Evolutionary conservation across 2,888 invertebrate genomes (phyloP).

Genomic region (Apoda limacodes): DNA sequence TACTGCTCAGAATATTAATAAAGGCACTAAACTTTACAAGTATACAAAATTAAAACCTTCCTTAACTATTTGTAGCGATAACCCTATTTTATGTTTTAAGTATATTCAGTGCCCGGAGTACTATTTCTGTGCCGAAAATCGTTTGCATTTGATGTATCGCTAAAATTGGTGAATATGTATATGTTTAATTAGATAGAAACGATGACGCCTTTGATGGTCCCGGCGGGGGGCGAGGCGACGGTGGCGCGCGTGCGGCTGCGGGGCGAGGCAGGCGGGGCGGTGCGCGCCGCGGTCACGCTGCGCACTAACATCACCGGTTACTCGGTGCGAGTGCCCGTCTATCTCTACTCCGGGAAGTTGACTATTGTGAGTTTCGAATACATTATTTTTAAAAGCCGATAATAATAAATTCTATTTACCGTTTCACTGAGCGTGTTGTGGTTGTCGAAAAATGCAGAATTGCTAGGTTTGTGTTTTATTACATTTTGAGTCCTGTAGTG

Average conservation of each 20-base stretch:
- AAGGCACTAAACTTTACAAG: too few species aligned
- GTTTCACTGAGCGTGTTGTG: not conserved
- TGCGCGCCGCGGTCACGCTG: conserved; percentile 31
- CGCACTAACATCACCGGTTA: conserved; percentile 61
- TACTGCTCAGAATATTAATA: too few species aligned
- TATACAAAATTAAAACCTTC: too few species aligned
- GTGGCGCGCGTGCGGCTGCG: conserved; percentile 20
- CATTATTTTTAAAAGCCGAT: too few species aligned
- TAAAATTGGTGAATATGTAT: too few species aligned
- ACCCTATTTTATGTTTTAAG: too few species aligned
- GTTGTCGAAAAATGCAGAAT: not conserved
- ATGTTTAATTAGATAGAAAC: conserved; percentile 29
- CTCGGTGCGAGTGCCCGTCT: conserved; percentile 49
- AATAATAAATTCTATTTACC: not conserved
- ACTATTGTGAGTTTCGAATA: conserved; percentile 39
- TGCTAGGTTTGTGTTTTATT: too few species aligned
- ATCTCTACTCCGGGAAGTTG: conserved; percentile 53
- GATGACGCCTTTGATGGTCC: conserved; percentile 24
- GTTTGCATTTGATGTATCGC: too few species aligned
- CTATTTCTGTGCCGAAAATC: too few species aligned
- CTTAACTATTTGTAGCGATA: too few species aligned
- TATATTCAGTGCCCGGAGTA: too few species aligned
- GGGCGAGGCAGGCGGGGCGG: conserved; percentile 10
- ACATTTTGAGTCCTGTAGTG: too few species aligned
- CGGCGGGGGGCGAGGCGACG: conserved; percentile 19